Percentiles rank a stretch among this genome's conserved stretches.
phyloP scores from a whole-genome alignment of 2,888 invertebrate genomes.

The Ernsta delagoae region DNA sequence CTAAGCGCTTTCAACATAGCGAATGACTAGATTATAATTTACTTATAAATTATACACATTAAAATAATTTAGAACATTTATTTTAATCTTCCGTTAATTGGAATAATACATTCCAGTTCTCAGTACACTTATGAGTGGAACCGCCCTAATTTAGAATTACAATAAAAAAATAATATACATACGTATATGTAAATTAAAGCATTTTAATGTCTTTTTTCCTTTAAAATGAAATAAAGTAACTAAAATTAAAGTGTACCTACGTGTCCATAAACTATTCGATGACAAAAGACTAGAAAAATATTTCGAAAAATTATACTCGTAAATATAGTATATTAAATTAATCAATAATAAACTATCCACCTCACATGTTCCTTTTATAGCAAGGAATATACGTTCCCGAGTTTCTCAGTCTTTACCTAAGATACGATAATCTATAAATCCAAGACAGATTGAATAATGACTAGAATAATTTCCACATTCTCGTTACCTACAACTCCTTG shows the following conservation, averaged over 20 bases:
- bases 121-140: background rate
- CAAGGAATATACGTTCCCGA: background rate
- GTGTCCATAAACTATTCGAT: too few relatives aligned
- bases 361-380: background rate
- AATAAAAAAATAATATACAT: background rate
- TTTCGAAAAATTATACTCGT: background rate
- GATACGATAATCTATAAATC: background rate
- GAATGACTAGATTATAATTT: conserved; percentile 29
- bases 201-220: background rate
- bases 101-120: background rate
- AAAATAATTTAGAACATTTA: background rate
- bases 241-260: background rate
- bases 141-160: background rate
- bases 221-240: background rate
- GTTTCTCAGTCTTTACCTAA: conserved; percentile 23
- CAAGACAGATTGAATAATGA: conserved; percentile 7
- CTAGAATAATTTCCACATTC: conserved; percentile 15
- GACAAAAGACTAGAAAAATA: conserved; percentile 15
- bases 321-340: background rate
- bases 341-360: background rate
- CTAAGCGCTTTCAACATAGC: conserved; percentile 2
- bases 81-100: background rate
- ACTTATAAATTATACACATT: conserved; percentile 6
- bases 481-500: background rate
- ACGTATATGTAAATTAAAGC: conserved; percentile 9